These are phyloP conservation scores for Spheniscus mendiculus DNA, from an alignment of 2,113 vertebrate species.

Conservation along the genomic window DNA sequence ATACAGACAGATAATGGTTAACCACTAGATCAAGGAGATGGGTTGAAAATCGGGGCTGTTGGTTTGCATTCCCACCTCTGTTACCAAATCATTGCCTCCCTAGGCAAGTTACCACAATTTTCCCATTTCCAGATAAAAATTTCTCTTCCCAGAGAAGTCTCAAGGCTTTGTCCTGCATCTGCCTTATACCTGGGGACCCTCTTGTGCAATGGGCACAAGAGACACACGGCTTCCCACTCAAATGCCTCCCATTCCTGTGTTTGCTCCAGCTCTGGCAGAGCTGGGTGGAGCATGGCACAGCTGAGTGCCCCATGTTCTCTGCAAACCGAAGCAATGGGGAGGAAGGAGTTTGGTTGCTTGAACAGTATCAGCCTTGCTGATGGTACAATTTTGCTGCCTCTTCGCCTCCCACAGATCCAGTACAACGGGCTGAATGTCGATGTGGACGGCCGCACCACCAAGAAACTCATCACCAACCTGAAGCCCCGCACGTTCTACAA, in stretches of 20 bases:
- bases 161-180: not conserved
- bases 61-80: not conserved
- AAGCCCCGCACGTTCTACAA: slow-evolving; percentile 90
- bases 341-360: not conserved
- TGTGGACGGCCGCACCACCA: slow-evolving; percentile 88
- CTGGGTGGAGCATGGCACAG: not conserved
- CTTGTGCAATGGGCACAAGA: not conserved
- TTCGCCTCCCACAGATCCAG: slow-evolving; percentile 82
- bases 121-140: not conserved
- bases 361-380: not conserved
- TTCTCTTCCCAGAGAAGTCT: not conserved
- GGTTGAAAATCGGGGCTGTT: not conserved
- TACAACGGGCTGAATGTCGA: slow-evolving; percentile 89
- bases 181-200: not conserved
- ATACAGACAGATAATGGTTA: not conserved
- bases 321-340: accelerated
- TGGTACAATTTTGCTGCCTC: not conserved
- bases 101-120: not conserved
- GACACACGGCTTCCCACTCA: no score
- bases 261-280: not conserved
- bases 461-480: slow-evolving; percentile 87
- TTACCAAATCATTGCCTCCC: not conserved
- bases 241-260: accelerated
- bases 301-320: not conserved
- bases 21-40: not conserved